Evolutionary conservation across 2,888 invertebrate species (phyloP).

Genomic region (Amphiduros pacificus): DNA sequence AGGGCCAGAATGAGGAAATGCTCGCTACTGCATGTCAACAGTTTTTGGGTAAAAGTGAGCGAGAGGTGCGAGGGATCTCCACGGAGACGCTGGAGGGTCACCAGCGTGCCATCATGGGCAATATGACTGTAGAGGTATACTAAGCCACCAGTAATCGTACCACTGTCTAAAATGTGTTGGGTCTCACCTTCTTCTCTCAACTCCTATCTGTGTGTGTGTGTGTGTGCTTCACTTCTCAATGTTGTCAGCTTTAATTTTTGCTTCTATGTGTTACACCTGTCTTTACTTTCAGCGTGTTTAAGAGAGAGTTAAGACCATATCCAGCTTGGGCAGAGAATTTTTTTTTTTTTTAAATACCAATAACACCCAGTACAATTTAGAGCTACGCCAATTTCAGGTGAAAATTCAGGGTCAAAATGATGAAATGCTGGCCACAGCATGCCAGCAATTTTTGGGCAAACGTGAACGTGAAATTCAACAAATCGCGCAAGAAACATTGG

Average conservation of each 20-base stretch:
- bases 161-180: no score
- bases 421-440: constrained; percentile 58
- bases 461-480: constrained; percentile 48
- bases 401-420: constrained; percentile 57
- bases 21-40: constrained; percentile 59
- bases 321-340: no score
- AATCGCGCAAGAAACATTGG: constrained; percentile 58
- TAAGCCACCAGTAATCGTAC: no score
- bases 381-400: constrained; percentile 41
- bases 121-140: constrained; percentile 60
- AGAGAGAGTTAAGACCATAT: no score
- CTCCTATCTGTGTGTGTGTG: no score
- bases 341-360: no score
- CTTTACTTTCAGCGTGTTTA: no score
- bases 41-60: constrained; percentile 58
- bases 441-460: constrained; percentile 59
- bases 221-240: no score
- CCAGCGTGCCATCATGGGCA: constrained; percentile 62
- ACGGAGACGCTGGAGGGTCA: constrained; percentile 61
- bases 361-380: background rate
- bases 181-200: no score
- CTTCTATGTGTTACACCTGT: no score
- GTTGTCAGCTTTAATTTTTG: no score
- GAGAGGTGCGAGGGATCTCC: constrained; percentile 56
- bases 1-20: constrained; percentile 59